Evolutionary conservation across 2,113 vertebrate genomes (phyloP), one percentile per base, ranked within the genome.

Genomic region (Nerophis ophidion): DNA sequence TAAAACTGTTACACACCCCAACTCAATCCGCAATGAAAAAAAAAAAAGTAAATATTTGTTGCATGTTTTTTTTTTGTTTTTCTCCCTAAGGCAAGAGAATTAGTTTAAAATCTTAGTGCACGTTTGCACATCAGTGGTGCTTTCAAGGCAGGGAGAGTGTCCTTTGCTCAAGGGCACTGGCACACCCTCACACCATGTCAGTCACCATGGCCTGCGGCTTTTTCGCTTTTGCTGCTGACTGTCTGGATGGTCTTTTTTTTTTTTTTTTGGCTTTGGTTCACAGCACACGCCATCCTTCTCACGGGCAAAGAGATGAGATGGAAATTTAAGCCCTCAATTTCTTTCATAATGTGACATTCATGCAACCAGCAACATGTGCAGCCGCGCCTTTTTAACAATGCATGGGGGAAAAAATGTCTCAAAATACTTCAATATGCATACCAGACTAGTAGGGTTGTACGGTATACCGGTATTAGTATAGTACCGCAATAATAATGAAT

Each of bases 131-230:
- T 42, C 40, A 44, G 40, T 44, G 12, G 40, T 44, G 40, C 40
- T 56, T 40, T 42, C 40, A 44, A 44, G 40, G 40, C 40, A 12
- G 40, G 38, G 9, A 4, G 11, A 38, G 54, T 44, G 54, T 19
- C 54, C 54, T 56, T 42, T 56, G 54, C 36, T 56, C 54, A 56
- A 56, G 54, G 54, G 54, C 54, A 56, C 14, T 56, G 54, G 54
- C 54, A 56, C 54, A 42, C 36, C 35, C 54, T 56, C 54, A 56
- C 17, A 42, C 54, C 38, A 56, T 56, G 54, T 56, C 54, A 56
- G 54, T 56, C 38, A 56, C n/a, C 7, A 17, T 42, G 16, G 54
- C 54, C 54, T 56, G 36, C 42, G 38, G 54, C 54, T 56, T 56
- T 42, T 17, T 19, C 54, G 40, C 42, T 38, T 38, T 42, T 40